Evolutionary conservation across 2,797 vertebrate genomes (phyloP), one percentile per base, ranked within the genome.

Genomic region (Furcifer pardalis): DNA sequence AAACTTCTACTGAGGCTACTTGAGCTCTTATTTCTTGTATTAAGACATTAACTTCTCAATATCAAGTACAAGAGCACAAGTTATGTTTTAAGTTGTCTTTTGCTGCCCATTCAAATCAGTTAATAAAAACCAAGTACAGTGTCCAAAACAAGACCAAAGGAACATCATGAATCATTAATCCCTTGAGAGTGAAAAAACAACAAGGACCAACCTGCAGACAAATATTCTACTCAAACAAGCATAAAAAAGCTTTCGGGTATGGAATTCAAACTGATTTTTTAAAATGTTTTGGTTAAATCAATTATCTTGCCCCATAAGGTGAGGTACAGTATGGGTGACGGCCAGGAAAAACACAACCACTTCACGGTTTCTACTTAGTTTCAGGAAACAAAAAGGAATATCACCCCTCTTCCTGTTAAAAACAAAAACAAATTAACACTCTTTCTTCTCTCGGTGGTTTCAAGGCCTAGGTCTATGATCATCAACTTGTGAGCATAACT

Each of bases 81-180:
- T 85, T 49, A 68, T 23, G 52, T 32, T 37, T 66, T 49, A 83
- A 68, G 35, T 77, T 46, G 21, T 32, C 30, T 19, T 65, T 65
- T 59, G 8, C 85, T 93, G 90, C 84, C 84, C 77, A 76, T 86
- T 89, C 83, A 76, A 85, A 87, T 85, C 37, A 9, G 68, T 84
- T 74, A 90, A 88, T 88, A 87, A 37, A 27, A n/a, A 1, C 6
- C 46, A 60, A 1, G 13, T 25, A 12, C 30, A 7, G 32, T 19
- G 21, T 52, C 77, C 65, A 84, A 72, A 60, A 79, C 32, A 52
- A 71, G 40, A 17, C 37, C 69, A 44, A 12, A 46, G 37, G 52
- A n/a, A 72, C 8, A 35, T 19, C 30, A 66, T 40, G 37, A n/a
- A 10, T 75, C 46, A 65, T 30, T 30, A 42, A 15, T 77, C 37